Conservation (phyloP, 2,113 vertebrate species). For the Cisticola juncidis region DNA sequence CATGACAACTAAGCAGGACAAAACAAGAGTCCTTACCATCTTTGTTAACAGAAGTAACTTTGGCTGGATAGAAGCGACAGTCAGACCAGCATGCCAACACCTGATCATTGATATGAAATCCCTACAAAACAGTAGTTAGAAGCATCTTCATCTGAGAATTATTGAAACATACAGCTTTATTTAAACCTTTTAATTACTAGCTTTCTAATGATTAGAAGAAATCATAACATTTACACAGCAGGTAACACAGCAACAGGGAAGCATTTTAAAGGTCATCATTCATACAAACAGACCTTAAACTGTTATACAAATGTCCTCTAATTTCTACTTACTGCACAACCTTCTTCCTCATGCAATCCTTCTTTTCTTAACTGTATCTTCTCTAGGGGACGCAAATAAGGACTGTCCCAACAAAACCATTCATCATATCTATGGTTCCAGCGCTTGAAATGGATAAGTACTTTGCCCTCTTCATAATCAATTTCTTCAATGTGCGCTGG, state of each 20-base stretch:
- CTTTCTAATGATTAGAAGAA: background rate
- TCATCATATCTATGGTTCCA: constrained; percentile 97
- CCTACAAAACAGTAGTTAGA: constrained; percentile 70
- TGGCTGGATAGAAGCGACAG: constrained; percentile 97
- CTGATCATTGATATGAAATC: constrained; percentile 87
- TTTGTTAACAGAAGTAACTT: constrained; percentile 90
- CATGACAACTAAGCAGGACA: background rate
- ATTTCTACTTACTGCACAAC: constrained; percentile 80
- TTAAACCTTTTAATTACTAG: background rate
- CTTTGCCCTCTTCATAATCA: constrained; percentile 90
- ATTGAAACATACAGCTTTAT: background rate
- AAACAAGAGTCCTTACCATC: constrained; percentile 82
- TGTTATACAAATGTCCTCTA: background rate
- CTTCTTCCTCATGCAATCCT: constrained; percentile 85
- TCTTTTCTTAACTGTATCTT: constrained; percentile 91
- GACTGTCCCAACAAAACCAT: constrained; percentile 96
- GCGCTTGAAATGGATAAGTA: constrained; percentile 92
- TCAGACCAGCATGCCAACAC: constrained; percentile 98
- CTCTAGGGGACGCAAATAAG: constrained; percentile 89
- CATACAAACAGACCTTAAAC: background rate
- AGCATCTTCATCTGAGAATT: background rate
- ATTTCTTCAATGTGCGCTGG: constrained; percentile 93
- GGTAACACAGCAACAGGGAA: background rate
- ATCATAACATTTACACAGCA: background rate
- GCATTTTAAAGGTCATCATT: background rate